These are phyloP conservation scores for Cyanistes caeruleus DNA, from an alignment of 2,113 vertebrate genomes.

Conservation along the genomic window DNA sequence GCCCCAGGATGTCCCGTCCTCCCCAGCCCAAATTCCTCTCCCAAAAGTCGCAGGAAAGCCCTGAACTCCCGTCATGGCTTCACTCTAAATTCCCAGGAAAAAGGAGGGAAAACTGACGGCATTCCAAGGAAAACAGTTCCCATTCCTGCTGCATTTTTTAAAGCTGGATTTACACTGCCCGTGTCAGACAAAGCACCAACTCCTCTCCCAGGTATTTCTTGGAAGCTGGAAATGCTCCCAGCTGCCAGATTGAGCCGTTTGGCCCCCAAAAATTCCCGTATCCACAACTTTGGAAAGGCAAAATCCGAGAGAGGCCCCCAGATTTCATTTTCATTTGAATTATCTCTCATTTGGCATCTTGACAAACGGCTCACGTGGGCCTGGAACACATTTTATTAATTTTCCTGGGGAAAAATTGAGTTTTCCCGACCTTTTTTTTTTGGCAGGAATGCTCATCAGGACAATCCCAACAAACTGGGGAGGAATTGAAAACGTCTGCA, in stretches of 20 bases:
- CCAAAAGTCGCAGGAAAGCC: accelerated
- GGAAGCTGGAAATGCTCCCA: conserved; percentile 46
- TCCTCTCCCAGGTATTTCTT: not conserved
- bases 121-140: accelerated
- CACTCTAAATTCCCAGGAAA: not conserved
- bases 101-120: not conserved
- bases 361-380: conserved; percentile 58
- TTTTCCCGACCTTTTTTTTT: conserved; percentile 59
- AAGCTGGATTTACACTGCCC: not conserved
- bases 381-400: conserved; percentile 57
- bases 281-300: not conserved
- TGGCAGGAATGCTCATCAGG: conserved; percentile 62
- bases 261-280: conserved; percentile 32
- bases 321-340: conserved; percentile 68
- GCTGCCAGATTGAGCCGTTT: conserved; percentile 38
- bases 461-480: conserved; percentile 64
- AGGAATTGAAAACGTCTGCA: conserved; percentile 62
- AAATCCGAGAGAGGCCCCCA: conserved; percentile 38
- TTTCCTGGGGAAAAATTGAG: conserved; percentile 71
- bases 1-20: not conserved
- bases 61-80: accelerated
- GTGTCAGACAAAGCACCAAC: not conserved
- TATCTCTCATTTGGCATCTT: conserved; percentile 65
- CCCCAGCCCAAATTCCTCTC: not conserved
- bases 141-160: not conserved